A percentile compares a stretch with the other conserved stretches of the same genome.
phyloP scores from a whole-genome alignment of 2,888 invertebrate genomes.

The Drosophila formosana region DNA sequence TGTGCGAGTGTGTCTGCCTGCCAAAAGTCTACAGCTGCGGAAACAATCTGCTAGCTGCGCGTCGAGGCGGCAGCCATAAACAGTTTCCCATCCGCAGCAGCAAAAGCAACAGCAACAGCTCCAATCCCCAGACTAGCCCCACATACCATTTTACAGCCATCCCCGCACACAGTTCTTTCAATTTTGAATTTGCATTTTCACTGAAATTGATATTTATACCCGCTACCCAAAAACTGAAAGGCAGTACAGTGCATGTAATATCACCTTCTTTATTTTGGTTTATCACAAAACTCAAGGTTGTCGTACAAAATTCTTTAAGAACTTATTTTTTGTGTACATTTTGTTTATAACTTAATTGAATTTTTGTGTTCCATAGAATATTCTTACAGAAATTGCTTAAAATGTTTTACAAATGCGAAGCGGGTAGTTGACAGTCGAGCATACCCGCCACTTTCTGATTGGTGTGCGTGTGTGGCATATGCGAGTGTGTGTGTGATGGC shows the following conservation, averaged over 20 bases:
- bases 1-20: conserved; percentile 42
- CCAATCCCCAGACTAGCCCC: background rate
- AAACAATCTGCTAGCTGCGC: conserved; percentile 78
- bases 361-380: too few relatives aligned
- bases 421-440: background rate
- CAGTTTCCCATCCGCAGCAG: conserved; percentile 53
- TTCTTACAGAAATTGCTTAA: too few relatives aligned
- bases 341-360: too few relatives aligned
- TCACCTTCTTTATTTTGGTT: too few relatives aligned
- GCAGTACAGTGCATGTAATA: too few relatives aligned
- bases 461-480: background rate
- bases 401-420: background rate
- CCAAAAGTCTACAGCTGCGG: conserved; percentile 75
- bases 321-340: too few relatives aligned
- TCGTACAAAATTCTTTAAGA: too few relatives aligned
- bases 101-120: conserved; percentile 13
- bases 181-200: conserved; percentile 76
- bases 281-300: too few relatives aligned
- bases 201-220: conserved; percentile 72
- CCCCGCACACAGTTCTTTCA: conserved; percentile 49
- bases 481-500: conserved; percentile 6
- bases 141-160: background rate
- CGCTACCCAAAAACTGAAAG: background rate
- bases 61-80: conserved; percentile 76
- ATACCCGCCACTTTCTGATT: background rate